Evolutionary conservation across 2,797 vertebrate species (phyloP).

Genomic region (Crypturellus tataupa): DNA sequence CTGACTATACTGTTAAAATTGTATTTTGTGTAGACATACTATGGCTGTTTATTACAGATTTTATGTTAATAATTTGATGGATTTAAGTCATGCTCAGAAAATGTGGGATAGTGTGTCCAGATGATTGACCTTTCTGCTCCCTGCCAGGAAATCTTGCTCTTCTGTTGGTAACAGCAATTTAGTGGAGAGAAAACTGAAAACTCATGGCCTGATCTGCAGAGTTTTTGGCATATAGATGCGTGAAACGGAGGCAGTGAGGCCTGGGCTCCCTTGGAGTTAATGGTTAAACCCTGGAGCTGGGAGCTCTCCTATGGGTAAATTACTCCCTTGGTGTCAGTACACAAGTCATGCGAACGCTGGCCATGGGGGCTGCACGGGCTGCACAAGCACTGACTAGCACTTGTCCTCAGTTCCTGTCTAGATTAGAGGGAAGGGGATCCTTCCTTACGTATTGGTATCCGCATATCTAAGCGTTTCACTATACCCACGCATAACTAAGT

Average conservation of each 20-base stretch:
- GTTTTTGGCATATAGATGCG: not conserved
- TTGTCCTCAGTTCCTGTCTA: slow-evolving; percentile 18
- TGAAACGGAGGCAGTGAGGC: not conserved
- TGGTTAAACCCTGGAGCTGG: not conserved
- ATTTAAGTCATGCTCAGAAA: not conserved
- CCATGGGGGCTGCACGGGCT: not conserved
- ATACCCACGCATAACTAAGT: not conserved
- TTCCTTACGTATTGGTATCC: not conserved
- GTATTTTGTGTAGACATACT: not conserved
- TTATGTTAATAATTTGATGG: not conserved
- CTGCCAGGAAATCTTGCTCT: not conserved
- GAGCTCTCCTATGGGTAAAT: not conserved
- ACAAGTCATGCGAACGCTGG: not conserved
- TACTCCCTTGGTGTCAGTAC: not conserved
- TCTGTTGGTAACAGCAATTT: not conserved
- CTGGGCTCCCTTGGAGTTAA: not conserved
- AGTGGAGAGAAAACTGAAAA: not conserved
- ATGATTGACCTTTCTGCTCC: not conserved
- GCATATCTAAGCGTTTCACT: not conserved
- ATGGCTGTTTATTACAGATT: not conserved
- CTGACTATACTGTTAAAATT: not conserved
- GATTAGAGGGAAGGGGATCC: not conserved
- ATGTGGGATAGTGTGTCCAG: not conserved
- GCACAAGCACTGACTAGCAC: not conserved
- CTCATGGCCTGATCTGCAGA: not conserved